A percentile compares a stretch with the other conserved stretches of the same genome.
These are phyloP conservation scores for Sarcophaga bullata DNA, from an alignment of 1,140 invertebrate genomes.

Conservation along the genomic window DNA sequence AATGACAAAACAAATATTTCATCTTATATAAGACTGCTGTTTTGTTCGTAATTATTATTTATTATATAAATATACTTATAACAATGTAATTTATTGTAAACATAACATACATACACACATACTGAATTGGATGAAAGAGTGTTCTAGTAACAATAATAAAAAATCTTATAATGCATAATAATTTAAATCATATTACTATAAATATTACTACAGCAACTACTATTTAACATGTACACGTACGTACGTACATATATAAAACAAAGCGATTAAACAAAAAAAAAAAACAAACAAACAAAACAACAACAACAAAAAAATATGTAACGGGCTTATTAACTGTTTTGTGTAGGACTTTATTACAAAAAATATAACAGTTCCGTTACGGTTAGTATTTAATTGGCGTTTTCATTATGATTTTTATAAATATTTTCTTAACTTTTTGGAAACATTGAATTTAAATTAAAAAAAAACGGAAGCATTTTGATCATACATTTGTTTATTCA, in stretches of 20 bases:
- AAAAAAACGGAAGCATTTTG: no score
- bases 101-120: constrained; percentile 49
- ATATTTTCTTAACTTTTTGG: no score
- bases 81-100: constrained; percentile 45
- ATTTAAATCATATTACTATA: constrained; percentile 20
- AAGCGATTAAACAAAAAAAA: no score
- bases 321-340: no score
- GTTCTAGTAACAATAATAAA: background rate
- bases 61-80: constrained; percentile 33
- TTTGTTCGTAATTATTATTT: constrained; percentile 65
- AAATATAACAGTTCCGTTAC: no score
- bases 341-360: no score
- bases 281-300: no score
- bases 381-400: no score
- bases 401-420: no score
- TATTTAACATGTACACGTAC: constrained; percentile 1
- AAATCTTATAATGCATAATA: background rate
- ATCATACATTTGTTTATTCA: no score
- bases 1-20: constrained; percentile 40
- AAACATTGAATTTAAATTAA: no score
- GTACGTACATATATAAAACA: background rate
- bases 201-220: background rate
- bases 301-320: no score
- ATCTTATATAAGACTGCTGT: constrained; percentile 66
- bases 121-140: constrained; percentile 49